A percentile compares a stretch with the other conserved stretches of the same genome.
Evolutionary conservation across 2,797 vertebrate species (phyloP).

Genomic region (Clarias laeviceps): DNA sequence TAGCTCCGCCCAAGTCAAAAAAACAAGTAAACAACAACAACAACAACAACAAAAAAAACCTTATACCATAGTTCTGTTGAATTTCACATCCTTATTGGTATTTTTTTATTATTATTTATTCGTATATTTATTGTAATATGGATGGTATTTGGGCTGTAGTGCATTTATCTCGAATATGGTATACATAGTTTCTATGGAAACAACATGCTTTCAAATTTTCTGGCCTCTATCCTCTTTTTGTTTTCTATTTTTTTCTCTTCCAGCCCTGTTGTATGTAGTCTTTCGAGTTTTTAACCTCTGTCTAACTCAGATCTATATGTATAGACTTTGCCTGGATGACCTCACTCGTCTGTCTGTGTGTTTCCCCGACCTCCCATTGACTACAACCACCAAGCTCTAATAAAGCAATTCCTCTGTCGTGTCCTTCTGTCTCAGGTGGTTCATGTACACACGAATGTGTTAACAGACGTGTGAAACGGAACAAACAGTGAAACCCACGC

Average conservation of each 20-base stretch:
- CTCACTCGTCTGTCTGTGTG: not conserved
- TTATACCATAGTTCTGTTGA: not conserved
- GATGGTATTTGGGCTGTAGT: not conserved
- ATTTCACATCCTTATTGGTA: not conserved
- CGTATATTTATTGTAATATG: too few relatives aligned
- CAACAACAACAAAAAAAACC: not conserved
- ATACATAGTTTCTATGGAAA: not conserved
- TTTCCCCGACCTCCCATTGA: not conserved
- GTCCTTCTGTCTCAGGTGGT: not conserved
- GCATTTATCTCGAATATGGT: not conserved
- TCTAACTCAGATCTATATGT: not conserved
- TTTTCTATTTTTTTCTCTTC: not conserved
- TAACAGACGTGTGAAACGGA: conserved; percentile 26
- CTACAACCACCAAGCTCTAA: not conserved
- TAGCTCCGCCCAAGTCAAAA: too few relatives aligned
- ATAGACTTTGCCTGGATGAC: conserved; percentile 13
- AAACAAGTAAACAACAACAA: too few relatives aligned
- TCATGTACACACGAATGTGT: not conserved
- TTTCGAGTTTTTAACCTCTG: not conserved
- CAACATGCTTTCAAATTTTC: not conserved
- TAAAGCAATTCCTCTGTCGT: not conserved
- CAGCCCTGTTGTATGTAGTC: not conserved
- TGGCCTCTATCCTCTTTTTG: not conserved
- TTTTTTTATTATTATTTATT: not conserved
- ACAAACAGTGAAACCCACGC: conserved; percentile 16